Percentiles rank a stretch among this genome's conserved stretches.
These are phyloP conservation scores for Leucozona laternaria DNA, from an alignment of 2,888 invertebrate genomes.

Conservation along the genomic window DNA sequence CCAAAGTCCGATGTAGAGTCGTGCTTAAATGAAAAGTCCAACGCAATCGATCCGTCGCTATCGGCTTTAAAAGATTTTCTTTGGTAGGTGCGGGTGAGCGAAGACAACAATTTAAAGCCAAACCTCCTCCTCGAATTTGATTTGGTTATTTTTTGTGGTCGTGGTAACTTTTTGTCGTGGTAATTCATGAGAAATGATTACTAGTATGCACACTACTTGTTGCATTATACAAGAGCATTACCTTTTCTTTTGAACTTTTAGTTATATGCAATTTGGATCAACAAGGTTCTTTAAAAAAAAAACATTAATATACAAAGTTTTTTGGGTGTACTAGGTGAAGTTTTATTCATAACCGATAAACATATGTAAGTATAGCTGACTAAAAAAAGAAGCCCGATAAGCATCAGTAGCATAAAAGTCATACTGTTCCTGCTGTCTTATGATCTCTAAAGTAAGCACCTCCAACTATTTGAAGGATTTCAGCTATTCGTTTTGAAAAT, in stretches of 20 bases:
- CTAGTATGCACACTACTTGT: not conserved
- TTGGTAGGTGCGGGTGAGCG: constrained; percentile 8
- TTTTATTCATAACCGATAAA: not conserved
- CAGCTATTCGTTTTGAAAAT: no score
- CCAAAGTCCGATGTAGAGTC: not conserved
- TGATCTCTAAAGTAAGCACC: no score
- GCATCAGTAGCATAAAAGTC: no score
- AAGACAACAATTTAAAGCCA: constrained; percentile 12
- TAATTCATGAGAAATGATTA: constrained; percentile 10
- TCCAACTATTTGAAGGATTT: no score
- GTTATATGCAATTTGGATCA: not conserved
- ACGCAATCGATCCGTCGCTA: not conserved
- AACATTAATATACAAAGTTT: not conserved
- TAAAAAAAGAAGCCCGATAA: no score
- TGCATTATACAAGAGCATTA: not conserved
- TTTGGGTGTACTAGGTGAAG: not conserved
- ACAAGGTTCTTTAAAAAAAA: not conserved
- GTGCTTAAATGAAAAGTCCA: not conserved
- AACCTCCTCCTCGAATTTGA: constrained; percentile 16
- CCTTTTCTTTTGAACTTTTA: not conserved
- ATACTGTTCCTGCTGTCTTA: no score
- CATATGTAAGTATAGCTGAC: no score
- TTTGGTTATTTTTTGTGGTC: constrained; percentile 10
- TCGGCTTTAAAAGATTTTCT: not conserved
- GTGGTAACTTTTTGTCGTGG: not conserved